Conservation (phyloP, 1,140 invertebrate species). For the Thalassaphorura encarpata region DNA sequence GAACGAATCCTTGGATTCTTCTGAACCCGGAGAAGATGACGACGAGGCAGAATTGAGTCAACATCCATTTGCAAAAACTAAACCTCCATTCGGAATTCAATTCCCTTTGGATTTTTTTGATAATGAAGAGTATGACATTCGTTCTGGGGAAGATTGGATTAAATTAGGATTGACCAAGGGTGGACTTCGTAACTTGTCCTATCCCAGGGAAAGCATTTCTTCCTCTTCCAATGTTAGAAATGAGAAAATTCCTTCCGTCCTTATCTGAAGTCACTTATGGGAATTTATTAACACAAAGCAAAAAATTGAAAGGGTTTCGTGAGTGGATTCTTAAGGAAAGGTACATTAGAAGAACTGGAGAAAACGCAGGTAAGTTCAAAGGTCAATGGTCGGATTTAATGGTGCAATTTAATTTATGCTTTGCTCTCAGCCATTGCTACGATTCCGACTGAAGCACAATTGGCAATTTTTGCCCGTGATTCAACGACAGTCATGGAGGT, state of each 20-base stretch:
- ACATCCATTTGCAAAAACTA: constrained; percentile 1
- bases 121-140: constrained; percentile 20
- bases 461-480: too few species aligned
- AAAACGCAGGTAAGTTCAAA: too few species aligned
- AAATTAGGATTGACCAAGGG: constrained; percentile 11
- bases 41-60: background rate
- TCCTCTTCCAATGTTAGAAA: constrained; percentile 9
- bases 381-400: too few species aligned
- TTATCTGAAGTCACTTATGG: constrained; percentile 12
- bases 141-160: constrained; percentile 17
- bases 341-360: background rate
- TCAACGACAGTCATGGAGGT: too few species aligned
- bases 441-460: too few species aligned
- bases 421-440: too few species aligned
- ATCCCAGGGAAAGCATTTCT: constrained; percentile 27
- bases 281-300: background rate
- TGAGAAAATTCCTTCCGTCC: background rate
- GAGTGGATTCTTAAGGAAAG: background rate
- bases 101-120: constrained; percentile 27
- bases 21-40: background rate
- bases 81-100: constrained; percentile 19
- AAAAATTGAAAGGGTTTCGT: background rate
- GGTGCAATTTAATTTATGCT: too few species aligned
- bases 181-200: constrained; percentile 8
- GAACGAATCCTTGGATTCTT: too few species aligned